Base-by-base conservation (phyloP, 2,888 invertebrate species). In the Eristalis arbustorum region DNA sequence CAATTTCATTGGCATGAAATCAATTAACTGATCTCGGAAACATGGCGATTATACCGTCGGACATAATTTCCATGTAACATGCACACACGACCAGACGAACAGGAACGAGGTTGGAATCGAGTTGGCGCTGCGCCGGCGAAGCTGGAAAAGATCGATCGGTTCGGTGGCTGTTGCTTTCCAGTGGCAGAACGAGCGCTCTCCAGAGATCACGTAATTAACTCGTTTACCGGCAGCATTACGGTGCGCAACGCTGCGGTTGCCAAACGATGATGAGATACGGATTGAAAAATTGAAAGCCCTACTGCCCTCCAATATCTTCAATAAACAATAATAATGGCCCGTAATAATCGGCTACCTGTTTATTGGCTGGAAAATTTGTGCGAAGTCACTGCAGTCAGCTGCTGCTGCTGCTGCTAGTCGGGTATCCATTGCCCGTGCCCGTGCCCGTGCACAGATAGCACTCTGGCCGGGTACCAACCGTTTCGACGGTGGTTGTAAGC, bases 1-100 rank as follows among this genome's bases (percentile, higher is more conserved):
- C 87, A 87, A 87, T 87, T 87, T 85, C 79, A 78, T 87, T 87
- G 87, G 87, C 87, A 87, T 83, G 74, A 83, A 87, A 83, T 87
- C 87, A 87, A 87, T 87, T 87, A 87, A 87, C 87, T 83, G 87
- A 87, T 87, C 87, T 49, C 18, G 72, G 49, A 37, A 87, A 87
- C 87, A 87, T 83, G 87, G 72, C 64, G 87, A 87, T 87, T 87
- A 83, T 87, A 83, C 78, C 72, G 64, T 75, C 78, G 78, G 83
- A 87, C 83, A 87, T 87, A 87, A 87, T 87, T 87, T 72, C 72
- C 78, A 79, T 83, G 78, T 62, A 83, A 75, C 87, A 83, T 87
- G 87, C 59, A 40, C 61, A 63, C 66, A 69, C 59, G 68, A 62
- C 61, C 28, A 34, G 28, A 49, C 49, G 49, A 49, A 49, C 49